A percentile compares a stretch with the other conserved stretches of the same genome.
These are phyloP conservation scores for Glossophaga mutica DNA, from an alignment of 2,797 vertebrate species.

Conservation along the genomic window DNA sequence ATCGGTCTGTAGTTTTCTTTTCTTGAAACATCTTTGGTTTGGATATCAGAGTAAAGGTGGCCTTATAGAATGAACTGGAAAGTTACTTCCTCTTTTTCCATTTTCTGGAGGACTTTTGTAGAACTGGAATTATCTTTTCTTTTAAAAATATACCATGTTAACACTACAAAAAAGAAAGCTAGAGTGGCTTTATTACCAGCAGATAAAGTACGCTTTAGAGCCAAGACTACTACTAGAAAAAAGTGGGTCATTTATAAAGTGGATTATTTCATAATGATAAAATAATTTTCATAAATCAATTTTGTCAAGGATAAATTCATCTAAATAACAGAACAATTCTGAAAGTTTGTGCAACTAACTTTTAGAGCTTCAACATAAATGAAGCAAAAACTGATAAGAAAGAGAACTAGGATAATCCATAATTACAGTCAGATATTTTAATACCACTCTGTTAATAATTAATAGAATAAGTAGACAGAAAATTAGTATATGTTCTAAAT, in stretches of 20 bases:
- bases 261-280: not conserved
- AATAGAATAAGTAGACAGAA: not conserved
- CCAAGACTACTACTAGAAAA: not conserved
- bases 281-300: not conserved
- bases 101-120: not conserved
- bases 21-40: not conserved
- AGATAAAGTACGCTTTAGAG: not conserved
- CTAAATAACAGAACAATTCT: not conserved
- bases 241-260: not conserved
- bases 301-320: not conserved
- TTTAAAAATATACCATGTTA: not conserved
- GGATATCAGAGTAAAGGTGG: not conserved
- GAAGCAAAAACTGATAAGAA: not conserved
- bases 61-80: not conserved
- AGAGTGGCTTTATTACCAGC: not conserved
- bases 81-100: not conserved
- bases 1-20: not conserved
- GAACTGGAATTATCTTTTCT: not conserved
- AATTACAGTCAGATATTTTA: not conserved
- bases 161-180: not conserved
- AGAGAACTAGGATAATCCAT: not conserved
- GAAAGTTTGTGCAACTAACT: not conserved
- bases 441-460: not conserved
- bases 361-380: not conserved
- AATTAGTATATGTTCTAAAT: not conserved